These are phyloP conservation scores for Mionectes macconnelli DNA, from an alignment of 2,113 vertebrate species.

Conservation along the genomic window DNA sequence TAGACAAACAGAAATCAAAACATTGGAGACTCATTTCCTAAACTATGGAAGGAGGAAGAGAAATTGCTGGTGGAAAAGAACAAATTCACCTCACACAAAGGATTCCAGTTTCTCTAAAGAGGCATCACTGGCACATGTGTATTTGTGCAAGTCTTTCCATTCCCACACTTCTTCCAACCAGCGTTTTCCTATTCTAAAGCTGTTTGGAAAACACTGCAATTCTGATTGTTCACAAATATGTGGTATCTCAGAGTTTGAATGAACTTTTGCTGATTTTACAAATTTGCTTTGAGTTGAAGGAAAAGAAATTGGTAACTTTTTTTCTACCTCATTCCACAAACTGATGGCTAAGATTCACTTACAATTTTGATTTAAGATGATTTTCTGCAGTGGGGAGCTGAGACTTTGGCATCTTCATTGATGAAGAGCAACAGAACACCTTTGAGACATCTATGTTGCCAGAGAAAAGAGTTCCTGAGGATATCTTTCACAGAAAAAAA, in stretches of 20 bases:
- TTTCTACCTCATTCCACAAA: neutral
- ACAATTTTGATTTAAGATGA: neutral
- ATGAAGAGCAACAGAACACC: neutral
- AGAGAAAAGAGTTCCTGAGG: too few relatives aligned
- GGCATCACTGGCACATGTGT: neutral
- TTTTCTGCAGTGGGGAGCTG: neutral
- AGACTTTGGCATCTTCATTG: neutral
- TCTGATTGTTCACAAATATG: neutral
- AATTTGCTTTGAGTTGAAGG: neutral
- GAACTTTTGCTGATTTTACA: neutral
- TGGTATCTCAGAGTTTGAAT: neutral
- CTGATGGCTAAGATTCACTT: neutral
- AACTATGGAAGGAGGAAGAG: neutral
- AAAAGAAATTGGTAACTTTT: neutral
- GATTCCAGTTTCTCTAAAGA: neutral
- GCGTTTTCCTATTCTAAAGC: neutral
- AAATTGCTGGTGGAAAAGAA: conserved; percentile 3
- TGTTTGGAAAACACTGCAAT: neutral
- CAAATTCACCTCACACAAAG: neutral
- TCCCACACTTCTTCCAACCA: neutral
- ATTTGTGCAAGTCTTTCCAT: neutral
- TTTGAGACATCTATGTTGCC: too few relatives aligned
- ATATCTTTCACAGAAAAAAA: too few relatives aligned
- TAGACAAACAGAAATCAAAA: neutral
- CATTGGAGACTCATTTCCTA: neutral